Evolutionary conservation across 1,140 invertebrate genomes (phyloP), one percentile per base, ranked within the genome.

Genomic region (Halictus rubicundus): DNA sequence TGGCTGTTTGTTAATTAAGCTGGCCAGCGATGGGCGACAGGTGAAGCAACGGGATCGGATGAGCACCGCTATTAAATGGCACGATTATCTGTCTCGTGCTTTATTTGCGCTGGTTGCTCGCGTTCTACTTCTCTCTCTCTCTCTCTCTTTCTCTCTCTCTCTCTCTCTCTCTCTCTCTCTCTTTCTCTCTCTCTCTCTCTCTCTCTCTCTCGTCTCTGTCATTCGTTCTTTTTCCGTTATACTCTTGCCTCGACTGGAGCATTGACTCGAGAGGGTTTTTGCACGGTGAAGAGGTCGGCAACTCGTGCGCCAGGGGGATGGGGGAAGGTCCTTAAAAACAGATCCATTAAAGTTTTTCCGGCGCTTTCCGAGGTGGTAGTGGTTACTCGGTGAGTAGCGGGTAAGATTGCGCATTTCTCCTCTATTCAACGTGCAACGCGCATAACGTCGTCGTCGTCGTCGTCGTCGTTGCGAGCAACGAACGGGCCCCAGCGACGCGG

Each of bases 311-410:
- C 82, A 64, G 82, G 75, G 39, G 37, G 42, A 66, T 60, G 63
- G 73, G 70, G 68, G 57, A 37, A 71, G 68, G 82, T 82, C 85
- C 86, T 90, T 90, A 88, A 90, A 89, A 88, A 89, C 85, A 82
- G 85, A 89, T 89, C 89, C 88, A 89, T 90, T 90, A 89, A 89
- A 88, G 89, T 90, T 90, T 89, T 88, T 88, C 83, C 78, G 88
- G 68, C 73, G 83, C 81, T 84, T 88, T 87, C 83, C 79, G 70
- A 78, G 82, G 74, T 82, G 80, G 81, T 79, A 71, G 79, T 86
- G 74, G 82, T 78, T 87, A 68, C 83, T 80, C 75, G 71, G 32
- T 19, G 42, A 63, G 76, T 74, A 73, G 32, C 75, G 54, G 71
- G 80, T 69, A 75, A 81, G 75, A 87, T 87, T 86, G 87, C 66